Conservation (phyloP, 2,888 invertebrate species). For the Drosophila mettleri region DNA sequence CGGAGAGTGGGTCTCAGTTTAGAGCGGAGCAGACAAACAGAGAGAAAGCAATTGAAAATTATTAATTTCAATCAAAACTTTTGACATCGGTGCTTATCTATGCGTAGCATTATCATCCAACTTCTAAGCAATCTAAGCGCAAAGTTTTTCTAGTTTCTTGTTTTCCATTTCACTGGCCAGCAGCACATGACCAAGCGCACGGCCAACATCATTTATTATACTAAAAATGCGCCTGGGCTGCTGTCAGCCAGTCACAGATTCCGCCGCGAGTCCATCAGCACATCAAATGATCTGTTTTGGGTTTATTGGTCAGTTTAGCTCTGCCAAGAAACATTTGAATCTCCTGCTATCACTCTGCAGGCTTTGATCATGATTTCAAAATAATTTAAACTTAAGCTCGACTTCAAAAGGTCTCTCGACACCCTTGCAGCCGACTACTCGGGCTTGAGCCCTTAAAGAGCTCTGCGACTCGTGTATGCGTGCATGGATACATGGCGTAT, state of each 20-base stretch:
- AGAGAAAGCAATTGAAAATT: slow-evolving; percentile 68
- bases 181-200: slow-evolving; percentile 31
- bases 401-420: not conserved
- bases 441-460: not conserved
- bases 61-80: slow-evolving; percentile 78
- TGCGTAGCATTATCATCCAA: slow-evolving; percentile 58
- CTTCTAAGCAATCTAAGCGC: slow-evolving; percentile 55
- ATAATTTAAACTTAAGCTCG: not conserved
- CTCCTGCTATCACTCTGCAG: not conserved
- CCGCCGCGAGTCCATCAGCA: slow-evolving; percentile 14
- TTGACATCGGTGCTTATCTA: slow-evolving; percentile 69
- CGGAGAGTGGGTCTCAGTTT: slow-evolving; percentile 10
- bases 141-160: slow-evolving; percentile 51
- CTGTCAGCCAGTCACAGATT: slow-evolving; percentile 8
- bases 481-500: not conserved
- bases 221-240: slow-evolving; percentile 15
- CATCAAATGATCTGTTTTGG: not conserved
- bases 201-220: slow-evolving; percentile 63
- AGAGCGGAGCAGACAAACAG: not conserved
- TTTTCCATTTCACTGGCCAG: slow-evolving; percentile 49
- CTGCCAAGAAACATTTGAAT: not conserved
- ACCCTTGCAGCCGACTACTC: not conserved
- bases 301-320: not conserved
- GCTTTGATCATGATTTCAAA: not conserved
- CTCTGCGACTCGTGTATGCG: not conserved